These are phyloP conservation scores for Sebastes kiyomatsui DNA, from an alignment of 2,797 vertebrate species.

Conservation along the genomic window DNA sequence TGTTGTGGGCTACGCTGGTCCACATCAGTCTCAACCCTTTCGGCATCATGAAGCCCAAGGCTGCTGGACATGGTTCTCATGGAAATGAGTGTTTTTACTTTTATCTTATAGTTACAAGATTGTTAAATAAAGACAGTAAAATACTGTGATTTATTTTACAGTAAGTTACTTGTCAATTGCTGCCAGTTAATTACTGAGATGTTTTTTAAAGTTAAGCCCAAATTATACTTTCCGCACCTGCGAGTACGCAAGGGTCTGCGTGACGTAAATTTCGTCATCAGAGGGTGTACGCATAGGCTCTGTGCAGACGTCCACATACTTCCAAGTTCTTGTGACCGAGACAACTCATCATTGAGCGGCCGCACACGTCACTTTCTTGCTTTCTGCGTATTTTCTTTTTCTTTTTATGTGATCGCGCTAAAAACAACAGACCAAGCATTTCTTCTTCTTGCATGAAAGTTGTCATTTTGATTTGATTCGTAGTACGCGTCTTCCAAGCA, in stretches of 20 bases:
- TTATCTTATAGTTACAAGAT: background rate
- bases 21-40: background rate
- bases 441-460: too few species aligned
- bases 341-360: fast-evolving
- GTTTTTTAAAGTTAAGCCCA: too few species aligned
- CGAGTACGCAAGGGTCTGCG: too few species aligned
- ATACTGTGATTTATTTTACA: too few species aligned
- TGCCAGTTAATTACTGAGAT: too few species aligned
- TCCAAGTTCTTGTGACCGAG: too few species aligned
- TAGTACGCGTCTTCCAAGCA: fast-evolving
- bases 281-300: too few species aligned
- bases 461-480: too few species aligned
- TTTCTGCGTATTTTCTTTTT: background rate
- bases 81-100: background rate
- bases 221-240: too few species aligned
- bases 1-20: background rate
- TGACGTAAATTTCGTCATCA: too few species aligned
- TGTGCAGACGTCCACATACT: too few species aligned
- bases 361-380: background rate
- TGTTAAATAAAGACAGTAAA: background rate
- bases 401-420: background rate
- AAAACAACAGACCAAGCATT: background rate
- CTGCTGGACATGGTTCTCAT: background rate
- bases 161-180: too few species aligned
- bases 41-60: background rate